A percentile compares a stretch with the other conserved stretches of the same genome.
Evolutionary conservation across 2,113 vertebrate species (phyloP).

Genomic region (Hippocampus mohnikei): DNA sequence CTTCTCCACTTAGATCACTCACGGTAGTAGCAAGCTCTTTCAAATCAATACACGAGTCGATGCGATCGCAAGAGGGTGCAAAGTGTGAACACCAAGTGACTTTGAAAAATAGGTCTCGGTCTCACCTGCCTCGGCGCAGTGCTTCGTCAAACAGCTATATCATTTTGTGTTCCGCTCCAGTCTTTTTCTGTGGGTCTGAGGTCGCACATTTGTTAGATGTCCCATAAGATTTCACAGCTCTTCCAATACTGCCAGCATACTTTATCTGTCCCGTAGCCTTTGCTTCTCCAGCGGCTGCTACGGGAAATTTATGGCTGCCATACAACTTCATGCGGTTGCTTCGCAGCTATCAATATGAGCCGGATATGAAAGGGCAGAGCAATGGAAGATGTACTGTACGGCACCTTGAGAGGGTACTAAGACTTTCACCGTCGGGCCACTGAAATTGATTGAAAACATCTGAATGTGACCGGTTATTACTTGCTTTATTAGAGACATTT

Average conservation of each 20-base stretch:
- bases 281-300: conserved; percentile 44
- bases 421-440: conserved; percentile 30
- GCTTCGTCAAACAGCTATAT: conserved; percentile 41
- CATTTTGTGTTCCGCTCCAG: conserved; percentile 44
- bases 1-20: conserved; percentile 57
- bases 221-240: conserved; percentile 40
- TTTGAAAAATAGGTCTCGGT: conserved; percentile 61
- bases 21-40: conserved; percentile 33
- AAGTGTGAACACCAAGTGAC: conserved; percentile 55
- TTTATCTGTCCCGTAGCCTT: conserved; percentile 56
- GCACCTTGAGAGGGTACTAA: conserved; percentile 42
- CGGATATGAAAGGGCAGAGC: conserved; percentile 53
- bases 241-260: conserved; percentile 30
- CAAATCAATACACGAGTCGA: conserved; percentile 55
- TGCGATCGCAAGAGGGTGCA: conserved; percentile 34
- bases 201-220: conserved; percentile 52
- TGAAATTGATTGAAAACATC: conserved; percentile 44
- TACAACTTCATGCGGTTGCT: conserved; percentile 50
- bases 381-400: conserved; percentile 29
- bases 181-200: conserved; percentile 42
- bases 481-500: conserved; percentile 30
- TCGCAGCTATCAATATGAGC: conserved; percentile 40
- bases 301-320: conserved; percentile 52
- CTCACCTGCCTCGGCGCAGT: conserved; percentile 43
- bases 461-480: conserved; percentile 27